Evolutionary conservation across 92 coral and sea anemone species (phyloP).

Genomic region (Epizoanthus scotinus): DNA sequence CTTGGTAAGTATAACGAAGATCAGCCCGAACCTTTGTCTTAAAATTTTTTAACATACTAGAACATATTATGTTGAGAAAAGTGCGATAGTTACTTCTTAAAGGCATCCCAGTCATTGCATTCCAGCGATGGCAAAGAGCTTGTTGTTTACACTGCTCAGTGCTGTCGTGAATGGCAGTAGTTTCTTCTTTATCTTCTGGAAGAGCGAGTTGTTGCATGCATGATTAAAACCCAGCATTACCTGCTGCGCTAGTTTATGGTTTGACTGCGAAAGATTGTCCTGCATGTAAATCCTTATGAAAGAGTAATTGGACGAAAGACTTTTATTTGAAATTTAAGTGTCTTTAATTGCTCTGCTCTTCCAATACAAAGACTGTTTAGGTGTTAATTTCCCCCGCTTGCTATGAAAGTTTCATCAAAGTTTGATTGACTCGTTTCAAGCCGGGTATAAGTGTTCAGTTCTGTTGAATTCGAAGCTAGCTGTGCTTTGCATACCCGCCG

Average conservation of each 20-base stretch:
- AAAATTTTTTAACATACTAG: background rate
- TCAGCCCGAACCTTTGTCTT: background rate
- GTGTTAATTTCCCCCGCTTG: background rate
- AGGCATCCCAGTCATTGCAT: background rate
- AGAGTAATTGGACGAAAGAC: background rate
- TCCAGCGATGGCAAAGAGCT: background rate
- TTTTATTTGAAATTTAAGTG: background rate
- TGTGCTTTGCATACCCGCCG: background rate
- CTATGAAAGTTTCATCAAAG: background rate
- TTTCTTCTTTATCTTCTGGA: background rate
- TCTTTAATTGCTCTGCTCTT: background rate
- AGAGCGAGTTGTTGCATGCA: background rate
- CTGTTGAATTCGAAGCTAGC: background rate
- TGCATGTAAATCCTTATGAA: background rate
- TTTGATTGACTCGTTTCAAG: background rate
- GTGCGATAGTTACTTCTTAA: background rate
- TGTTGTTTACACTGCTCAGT: conserved; percentile 10
- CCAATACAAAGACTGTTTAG: background rate
- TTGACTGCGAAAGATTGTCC: background rate
- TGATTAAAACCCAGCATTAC: background rate
- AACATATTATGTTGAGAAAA: background rate
- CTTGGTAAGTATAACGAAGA: conserved; percentile 65
- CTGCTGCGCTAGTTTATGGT: background rate
- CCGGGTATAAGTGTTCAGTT: conserved; percentile 35
- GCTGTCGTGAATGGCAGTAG: background rate